These are phyloP conservation scores for Bergia puertoricense DNA, from an alignment of 92 coral and sea anemone genomes.

Conservation along the genomic window DNA sequence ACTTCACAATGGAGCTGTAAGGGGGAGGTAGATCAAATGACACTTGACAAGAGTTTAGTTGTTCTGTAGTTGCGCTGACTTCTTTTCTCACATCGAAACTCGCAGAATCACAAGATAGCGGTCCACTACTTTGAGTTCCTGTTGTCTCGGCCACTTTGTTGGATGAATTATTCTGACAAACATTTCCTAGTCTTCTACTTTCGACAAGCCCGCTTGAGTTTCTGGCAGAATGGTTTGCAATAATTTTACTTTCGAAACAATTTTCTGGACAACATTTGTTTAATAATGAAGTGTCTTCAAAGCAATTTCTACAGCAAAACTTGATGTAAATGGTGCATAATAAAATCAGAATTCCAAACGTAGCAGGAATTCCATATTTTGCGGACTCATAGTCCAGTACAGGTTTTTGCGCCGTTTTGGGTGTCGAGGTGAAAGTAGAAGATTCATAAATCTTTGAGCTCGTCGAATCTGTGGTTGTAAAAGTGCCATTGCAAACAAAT, in stretches of 20 bases:
- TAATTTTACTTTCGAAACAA: background rate
- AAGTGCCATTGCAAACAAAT: background rate
- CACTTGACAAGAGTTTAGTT: background rate
- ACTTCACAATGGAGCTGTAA: background rate
- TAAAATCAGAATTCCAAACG: background rate
- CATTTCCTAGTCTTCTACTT: background rate
- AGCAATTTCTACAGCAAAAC: background rate
- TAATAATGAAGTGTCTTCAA: background rate
- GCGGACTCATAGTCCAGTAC: background rate
- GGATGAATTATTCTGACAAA: background rate
- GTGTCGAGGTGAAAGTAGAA: too few species aligned
- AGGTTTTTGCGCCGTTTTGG: background rate
- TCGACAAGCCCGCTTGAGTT: background rate
- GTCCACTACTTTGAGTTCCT: background rate
- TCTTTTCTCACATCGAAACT: background rate
- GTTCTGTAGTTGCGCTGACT: background rate
- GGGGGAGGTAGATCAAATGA: background rate
- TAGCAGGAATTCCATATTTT: conserved; percentile 8
- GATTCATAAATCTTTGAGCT: background rate
- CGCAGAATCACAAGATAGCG: background rate
- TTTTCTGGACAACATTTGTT: background rate
- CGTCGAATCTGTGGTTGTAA: background rate
- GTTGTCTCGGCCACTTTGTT: too few species aligned
- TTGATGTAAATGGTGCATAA: background rate
- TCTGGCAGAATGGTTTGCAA: background rate